These are phyloP conservation scores for Ophiothrix spiculata DNA, from an alignment of 35 echinoderm and acorn worm species.

Conservation along the genomic window DNA sequence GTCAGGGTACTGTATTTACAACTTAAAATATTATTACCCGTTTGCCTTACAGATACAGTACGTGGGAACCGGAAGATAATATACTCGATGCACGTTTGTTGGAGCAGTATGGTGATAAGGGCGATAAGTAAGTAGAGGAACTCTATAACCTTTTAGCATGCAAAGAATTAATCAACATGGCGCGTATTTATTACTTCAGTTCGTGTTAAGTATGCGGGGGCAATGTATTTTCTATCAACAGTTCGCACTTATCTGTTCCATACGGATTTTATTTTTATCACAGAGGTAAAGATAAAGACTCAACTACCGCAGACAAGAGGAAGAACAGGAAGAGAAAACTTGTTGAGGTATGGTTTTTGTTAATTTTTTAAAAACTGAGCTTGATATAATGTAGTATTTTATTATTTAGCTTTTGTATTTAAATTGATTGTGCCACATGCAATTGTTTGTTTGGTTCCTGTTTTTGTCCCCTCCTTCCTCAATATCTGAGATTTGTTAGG, in stretches of 20 bases:
- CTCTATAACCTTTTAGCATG: background rate
- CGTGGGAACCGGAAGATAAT: slow-evolving; percentile 90
- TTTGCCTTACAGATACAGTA: slow-evolving; percentile 83
- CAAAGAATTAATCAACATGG: background rate
- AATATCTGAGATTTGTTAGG: too few relatives aligned
- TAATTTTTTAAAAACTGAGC: too few relatives aligned
- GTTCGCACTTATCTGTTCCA: background rate
- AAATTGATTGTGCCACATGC: too few relatives aligned
- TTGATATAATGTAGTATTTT: too few relatives aligned
- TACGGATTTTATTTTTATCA: background rate
- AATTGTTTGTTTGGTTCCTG: too few relatives aligned
- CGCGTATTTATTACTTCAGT: background rate
- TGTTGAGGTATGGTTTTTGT: too few relatives aligned
- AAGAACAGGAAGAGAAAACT: background rate
- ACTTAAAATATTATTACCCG: too few relatives aligned
- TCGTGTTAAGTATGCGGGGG: slow-evolving; percentile 7
- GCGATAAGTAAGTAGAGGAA: slow-evolving; percentile 11
- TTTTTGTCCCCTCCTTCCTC: too few relatives aligned
- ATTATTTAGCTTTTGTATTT: too few relatives aligned
- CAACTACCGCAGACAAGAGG: background rate
- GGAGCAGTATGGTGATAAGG: slow-evolving; percentile 63
- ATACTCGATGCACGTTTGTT: slow-evolving; percentile 76
- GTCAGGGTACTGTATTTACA: too few relatives aligned
- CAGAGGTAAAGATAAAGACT: background rate
- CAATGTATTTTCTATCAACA: background rate